These are phyloP conservation scores for Scarus forsteni DNA, from an alignment of 2,797 vertebrate species.

Conservation along the genomic window DNA sequence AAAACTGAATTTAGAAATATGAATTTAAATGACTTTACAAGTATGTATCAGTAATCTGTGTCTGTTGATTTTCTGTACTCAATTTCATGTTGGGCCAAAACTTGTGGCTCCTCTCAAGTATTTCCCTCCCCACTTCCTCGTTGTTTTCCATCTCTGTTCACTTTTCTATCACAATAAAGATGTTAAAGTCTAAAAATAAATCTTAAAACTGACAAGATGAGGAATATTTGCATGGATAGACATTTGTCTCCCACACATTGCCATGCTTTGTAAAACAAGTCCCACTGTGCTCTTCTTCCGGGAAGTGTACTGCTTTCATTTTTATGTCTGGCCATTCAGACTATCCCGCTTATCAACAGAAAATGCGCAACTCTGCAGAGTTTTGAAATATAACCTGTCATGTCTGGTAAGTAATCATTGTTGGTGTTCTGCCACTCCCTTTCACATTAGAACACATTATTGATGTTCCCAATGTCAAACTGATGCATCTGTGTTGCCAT, in stretches of 20 bases:
- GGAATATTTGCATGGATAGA: too few relatives aligned
- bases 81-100: too few relatives aligned
- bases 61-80: too few relatives aligned
- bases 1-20: too few relatives aligned
- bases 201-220: too few relatives aligned
- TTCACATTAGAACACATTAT: constrained; percentile 33
- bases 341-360: constrained; percentile 51
- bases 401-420: constrained; percentile 50
- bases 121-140: too few relatives aligned
- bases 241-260: not conserved
- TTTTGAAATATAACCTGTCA: constrained; percentile 42
- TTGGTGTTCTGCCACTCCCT: constrained; percentile 7
- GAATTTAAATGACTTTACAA: too few relatives aligned
- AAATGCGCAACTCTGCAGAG: constrained; percentile 37
- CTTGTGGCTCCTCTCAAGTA: too few relatives aligned
- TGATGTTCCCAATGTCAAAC: constrained; percentile 39
- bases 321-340: constrained; percentile 39
- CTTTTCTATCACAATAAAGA: too few relatives aligned
- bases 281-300: constrained; percentile 17
- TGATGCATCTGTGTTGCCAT: constrained; percentile 45
- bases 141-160: too few relatives aligned
- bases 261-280: constrained; percentile 9
- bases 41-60: too few relatives aligned
- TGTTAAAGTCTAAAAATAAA: too few relatives aligned
- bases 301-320: constrained; percentile 38